Evolutionary conservation across 2,113 vertebrate species (phyloP), one percentile per base, ranked within the genome.

Genomic region (Corythoichthys intestinalis): DNA sequence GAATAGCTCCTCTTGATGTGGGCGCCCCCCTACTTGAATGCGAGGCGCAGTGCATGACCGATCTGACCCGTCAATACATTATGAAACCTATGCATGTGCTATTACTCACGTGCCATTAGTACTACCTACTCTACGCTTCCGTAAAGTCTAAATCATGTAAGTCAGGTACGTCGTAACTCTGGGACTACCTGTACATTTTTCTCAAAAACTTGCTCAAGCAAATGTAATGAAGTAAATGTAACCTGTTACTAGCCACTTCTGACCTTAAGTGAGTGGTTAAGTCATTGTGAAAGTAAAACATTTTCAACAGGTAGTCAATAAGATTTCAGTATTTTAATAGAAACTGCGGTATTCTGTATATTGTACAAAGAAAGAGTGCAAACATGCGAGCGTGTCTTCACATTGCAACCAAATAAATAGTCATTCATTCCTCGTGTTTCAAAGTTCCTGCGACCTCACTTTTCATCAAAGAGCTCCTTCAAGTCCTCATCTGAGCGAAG

Each of bases 401-500:
- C 49, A 69, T 50, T 81, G 64, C 69, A 71, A 60, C 64, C 12
- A 85, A 82, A 81, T 80, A 85, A 86, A 87, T 81, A 82, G 5
- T 20, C 76, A 34, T 67, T 65, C 58, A n/a, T 14, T 74, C 56
- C 71, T 71, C 38, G 13, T 56, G n/a, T 63, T 67, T 58, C 34
- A 58, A 34, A 56, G 20, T 34, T 56, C 34, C 4, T 2, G 4
- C 37, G 34, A 37, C 2, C 28, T 58, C 12, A 2, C 54, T 57
- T 37, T 64, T 50, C 44, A 34, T n/a, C n/a, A 67, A 58, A 38
- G 1, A 34, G 14, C 2, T 37, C 38, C 50, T 72, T 77, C 39
- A 86, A 79, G 83, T 83, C 67, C 85, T 73, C 65, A 83, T 86
- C 67, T 92, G 90, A 13, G 86, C 88, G 82, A 90, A 93, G 48